Percentiles rank a stretch among this genome's conserved stretches.
These are phyloP conservation scores for Hippocampus barbouri DNA, from an alignment of 2,113 vertebrate genomes.

Conservation along the genomic window DNA sequence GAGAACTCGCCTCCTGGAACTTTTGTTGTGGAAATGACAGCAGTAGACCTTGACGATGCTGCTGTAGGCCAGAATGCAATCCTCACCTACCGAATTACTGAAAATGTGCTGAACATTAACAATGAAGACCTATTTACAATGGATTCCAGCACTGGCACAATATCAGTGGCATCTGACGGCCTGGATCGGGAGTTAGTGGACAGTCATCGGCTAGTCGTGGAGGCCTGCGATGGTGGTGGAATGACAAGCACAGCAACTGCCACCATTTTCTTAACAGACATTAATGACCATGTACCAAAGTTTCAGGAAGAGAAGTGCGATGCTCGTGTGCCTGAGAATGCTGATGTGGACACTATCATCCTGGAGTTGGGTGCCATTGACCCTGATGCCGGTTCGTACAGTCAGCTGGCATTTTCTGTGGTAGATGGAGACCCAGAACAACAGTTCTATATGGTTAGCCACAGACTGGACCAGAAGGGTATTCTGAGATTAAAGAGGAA, in stretches of 20 bases:
- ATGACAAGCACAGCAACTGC: slow-evolving; percentile 79
- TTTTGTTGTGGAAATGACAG: slow-evolving; percentile 80
- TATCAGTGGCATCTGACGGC: slow-evolving; percentile 71
- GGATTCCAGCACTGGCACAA: slow-evolving; percentile 75
- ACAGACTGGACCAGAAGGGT: slow-evolving; percentile 69
- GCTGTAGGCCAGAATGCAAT: slow-evolving; percentile 81
- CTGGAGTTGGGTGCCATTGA: slow-evolving; percentile 77
- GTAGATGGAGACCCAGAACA: slow-evolving; percentile 77
- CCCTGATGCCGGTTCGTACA: slow-evolving; percentile 71
- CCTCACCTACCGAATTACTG: slow-evolving; percentile 76
- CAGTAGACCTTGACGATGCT: slow-evolving; percentile 79
- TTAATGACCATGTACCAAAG: slow-evolving; percentile 81
- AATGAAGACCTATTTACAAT: slow-evolving; percentile 73
- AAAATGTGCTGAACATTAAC: slow-evolving; percentile 56
- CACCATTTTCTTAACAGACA: slow-evolving; percentile 72
- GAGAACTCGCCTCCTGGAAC: slow-evolving; percentile 81
- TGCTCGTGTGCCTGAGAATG: slow-evolving; percentile 70
- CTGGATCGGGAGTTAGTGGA: slow-evolving; percentile 78
- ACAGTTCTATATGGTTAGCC: slow-evolving; percentile 78
- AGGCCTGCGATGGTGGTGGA: slow-evolving; percentile 83
- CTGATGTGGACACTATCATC: slow-evolving; percentile 64
- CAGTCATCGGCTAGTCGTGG: slow-evolving; percentile 73
- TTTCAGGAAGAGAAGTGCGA: slow-evolving; percentile 74
- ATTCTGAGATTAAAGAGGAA: slow-evolving; percentile 75
- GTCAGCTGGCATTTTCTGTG: slow-evolving; percentile 78